Percentiles rank a stretch among this genome's conserved stretches.
Conservation (phyloP, 2,888 invertebrate species). For the Rhopalosiphum nymphaeae region DNA sequence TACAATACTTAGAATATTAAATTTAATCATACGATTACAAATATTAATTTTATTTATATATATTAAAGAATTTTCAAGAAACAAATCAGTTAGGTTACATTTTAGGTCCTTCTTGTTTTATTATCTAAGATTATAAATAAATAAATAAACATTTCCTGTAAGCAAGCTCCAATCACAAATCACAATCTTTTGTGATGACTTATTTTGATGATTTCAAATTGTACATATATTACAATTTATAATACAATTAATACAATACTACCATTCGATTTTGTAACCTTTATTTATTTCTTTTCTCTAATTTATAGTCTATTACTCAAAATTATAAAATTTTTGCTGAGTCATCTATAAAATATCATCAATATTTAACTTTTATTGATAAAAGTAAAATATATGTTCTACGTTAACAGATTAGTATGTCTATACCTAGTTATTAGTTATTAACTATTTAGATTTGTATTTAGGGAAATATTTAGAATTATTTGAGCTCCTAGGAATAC, state of each 20-base stretch:
- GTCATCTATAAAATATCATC: too few relatives aligned
- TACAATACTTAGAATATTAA: neutral
- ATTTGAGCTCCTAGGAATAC: neutral
- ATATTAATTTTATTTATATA: too few relatives aligned
- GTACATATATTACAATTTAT: neutral
- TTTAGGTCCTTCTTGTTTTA: neutral
- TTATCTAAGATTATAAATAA: too few relatives aligned
- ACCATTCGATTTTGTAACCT: neutral
- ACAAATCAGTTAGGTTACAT: neutral
- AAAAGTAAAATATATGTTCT: too few relatives aligned
- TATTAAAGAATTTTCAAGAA: neutral
- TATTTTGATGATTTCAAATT: neutral
- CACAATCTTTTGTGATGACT: neutral
- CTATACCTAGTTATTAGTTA: neutral
- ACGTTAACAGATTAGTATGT: too few relatives aligned
- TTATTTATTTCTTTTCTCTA: neutral
- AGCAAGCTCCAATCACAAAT: neutral
- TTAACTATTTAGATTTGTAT: neutral
- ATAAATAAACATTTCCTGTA: too few relatives aligned
- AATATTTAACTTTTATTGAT: neutral
- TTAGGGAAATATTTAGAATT: neutral
- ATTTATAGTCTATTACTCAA: neutral
- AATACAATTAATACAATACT: neutral
- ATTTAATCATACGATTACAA: neutral
- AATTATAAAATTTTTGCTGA: neutral